Base-by-base conservation (phyloP, 2,797 vertebrate genomes). In the Muraenolepis orangiensis region DNA sequence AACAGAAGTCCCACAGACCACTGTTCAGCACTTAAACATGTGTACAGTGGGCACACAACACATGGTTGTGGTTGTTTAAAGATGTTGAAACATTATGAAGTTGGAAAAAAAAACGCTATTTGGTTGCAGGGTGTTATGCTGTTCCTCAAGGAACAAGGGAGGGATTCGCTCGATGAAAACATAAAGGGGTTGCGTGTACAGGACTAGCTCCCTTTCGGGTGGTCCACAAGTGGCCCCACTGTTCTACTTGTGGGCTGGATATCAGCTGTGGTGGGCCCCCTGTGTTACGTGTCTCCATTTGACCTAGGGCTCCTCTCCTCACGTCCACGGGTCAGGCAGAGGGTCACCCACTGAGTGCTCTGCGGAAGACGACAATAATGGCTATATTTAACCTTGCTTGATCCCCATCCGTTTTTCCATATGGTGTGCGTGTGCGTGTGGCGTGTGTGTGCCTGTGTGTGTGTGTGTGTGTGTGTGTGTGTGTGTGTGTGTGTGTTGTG, bases 341-440 rank as follows among this genome's bases (percentile, higher is more conserved):
- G 64, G 64, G 64, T 66, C 28, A 66, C 26, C 28, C 64, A 29
- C 64, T 66, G 64, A 29, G 61, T 28, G 61, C 61, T 28, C n/a
- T 12, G 61, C n/a, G 23, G 64, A n/a, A 66, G 64, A 57, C 64
- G 26, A 1, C n/a, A 11, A 30, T 16, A 29, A 66, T 16, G 64
- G 64, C 64, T 30, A 14, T 5, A 29, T 26, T 66, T 16, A 66
- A 66, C 23, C 64, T 30, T 23, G 34, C 66, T 72, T 69, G 32
- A 71, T 5, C 67, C 46, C 42, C 70, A 42, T 74, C 69, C 31
- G 74, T 73, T 38, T 0, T 3, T 66, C 23, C n/a, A 67, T 16
- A 30, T 73, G 34, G 7, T 66, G 57, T 66, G 72, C 66, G 57
- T 72, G 51, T 40, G 71, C 64, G n/a, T 76, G 69, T 73, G 66